Base-by-base conservation (phyloP, 2,888 invertebrate species). In the Diploptera punctata region DNA sequence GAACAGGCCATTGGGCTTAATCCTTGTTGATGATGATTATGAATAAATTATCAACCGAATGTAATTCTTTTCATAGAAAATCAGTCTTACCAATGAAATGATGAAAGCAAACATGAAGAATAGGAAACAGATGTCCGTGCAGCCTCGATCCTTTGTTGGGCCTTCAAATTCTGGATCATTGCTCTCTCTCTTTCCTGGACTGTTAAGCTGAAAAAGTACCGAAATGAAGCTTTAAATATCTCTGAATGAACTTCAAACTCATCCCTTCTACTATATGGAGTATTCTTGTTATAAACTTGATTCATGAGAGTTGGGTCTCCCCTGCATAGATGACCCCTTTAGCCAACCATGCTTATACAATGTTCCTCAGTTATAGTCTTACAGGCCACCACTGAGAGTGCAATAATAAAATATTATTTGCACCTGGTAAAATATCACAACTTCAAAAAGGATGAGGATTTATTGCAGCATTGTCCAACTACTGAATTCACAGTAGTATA, bases 121-220 rank as follows among this genome's bases (percentile, higher is more conserved):
- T 24, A 89, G 80, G 77, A 86, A 87, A 65, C 86, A 77, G 21
- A 87, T 82, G 79, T 90, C 89, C 0, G 88, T 88, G 79, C 88
- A 87, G 67, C 79, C 79, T 75, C 83, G 76, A 31, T 78, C 77
- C 69, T 79, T 79, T 21, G 60, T 72, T 10, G 70, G 72, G 18
- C 60, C 68, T 13, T 49, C 49, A 24, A 65, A 65, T 16, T 44
- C 26, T n/a, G 26, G 1, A 16, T 43, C 65, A 26, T 43, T 44
- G 4, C 24, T 18, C 24, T 65, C 43, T 21, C 33, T 18, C 38
- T 71, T 71, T 54, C 49, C 67, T 33, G 67, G 54, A 26, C 43
- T 72, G 44, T 68, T 57, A 18, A 72, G 72, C 72, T 72, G 68
- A 1, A 60, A 71, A 21, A 1, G 31, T 19, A 49, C 0, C 7